Evolutionary conservation across 1,140 invertebrate species (phyloP), one percentile per base, ranked within the genome.

Genomic region (Globodera rostochiensis): DNA sequence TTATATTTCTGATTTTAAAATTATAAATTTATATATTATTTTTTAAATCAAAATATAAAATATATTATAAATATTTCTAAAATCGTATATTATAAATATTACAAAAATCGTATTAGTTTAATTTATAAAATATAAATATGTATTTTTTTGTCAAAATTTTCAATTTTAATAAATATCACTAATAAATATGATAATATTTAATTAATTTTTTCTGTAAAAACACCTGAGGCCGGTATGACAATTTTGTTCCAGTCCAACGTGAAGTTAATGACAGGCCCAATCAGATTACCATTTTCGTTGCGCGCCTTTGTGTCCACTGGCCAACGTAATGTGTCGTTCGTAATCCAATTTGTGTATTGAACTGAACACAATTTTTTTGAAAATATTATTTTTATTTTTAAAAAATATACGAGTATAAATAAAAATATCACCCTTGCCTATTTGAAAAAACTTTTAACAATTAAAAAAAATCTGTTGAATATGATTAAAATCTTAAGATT

Each of bases 181-280:
- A 15, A 49, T 1, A 15, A 73, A 25, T 73, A 8, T 47, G 4
- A 47, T 73, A 73, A 21, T 25, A 53, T 47, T 46, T 15, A 76
- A 6, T 60, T 21, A 64, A 77, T 15, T 66, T 1, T 45, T 78
- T 46, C 13, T 36, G 15, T 19, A 57, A 3, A 57, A 46, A 47
- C 13, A 78, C 77, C 66, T 4, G 77, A 78, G 15, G 53, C 64
- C 6, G 77, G 77, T 13, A 69, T 70, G 47, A 78, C 60, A 36
- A 78, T 78, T 78, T 78, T 78, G 47, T 78, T 36, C 77, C 77
- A 78, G 70, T 78, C 77, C 36, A 78, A 21, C 49, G 77, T 78
- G 25, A 71, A 78, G 49, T 78, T 78, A 11, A 78, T 78, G 47
- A 78, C 46, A 8, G 77, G 77, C 3, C 77, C 77, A n/a, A 49